Base-by-base conservation (phyloP, 2,113 vertebrate genomes). In the Chloropsis hardwickii region DNA sequence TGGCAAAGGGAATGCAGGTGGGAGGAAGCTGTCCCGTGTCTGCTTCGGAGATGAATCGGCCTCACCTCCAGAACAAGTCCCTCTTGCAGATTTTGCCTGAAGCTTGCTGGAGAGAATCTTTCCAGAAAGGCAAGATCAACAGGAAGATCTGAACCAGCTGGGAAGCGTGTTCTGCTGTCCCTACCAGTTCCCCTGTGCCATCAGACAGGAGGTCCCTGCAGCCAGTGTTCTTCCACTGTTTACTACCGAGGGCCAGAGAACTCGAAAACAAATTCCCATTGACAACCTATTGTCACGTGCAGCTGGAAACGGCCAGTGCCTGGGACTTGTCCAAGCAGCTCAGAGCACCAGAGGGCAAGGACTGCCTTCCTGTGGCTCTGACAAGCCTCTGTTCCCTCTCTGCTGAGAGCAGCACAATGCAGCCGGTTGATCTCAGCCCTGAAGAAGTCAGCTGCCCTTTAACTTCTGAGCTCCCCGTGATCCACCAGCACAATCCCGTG, bases 271-370 rank as follows among this genome's bases (percentile, higher is more conserved):
- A 88, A 90, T 83, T 90, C 80, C 69, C 91, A 86, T 33, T 94
- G 92, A 94, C 72, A 70, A 70, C 14, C 89, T 84, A 37, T 56
- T 72, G 67, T 87, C 93, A 96, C 60, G 56, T 95, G 96, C 92
- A 79, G 94, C 94, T 97, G 86, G 95, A 95, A 94, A 87, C 0
- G 2, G 81, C 83, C 88, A 92, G 92, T 95, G 86, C 89, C 69
- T 95, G 95, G 95, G 95, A 74, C 92, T 86, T 92, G 92, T 78
- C 95, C 96, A 97, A 92, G 95, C 95, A 95, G 91, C 94, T 96
- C 62, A 74, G 74, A 94, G 76, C 87, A 78, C 62, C 66, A 86
- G 88, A 93, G 90, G 82, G 79, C 82, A 83, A 93, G 72, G 64
- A 66, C 53, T 93, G 95, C 82, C 74, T 83, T 94, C 91, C 88